phyloP scores from a whole-genome alignment of 2,113 vertebrate species.

The Heloderma charlesbogerti region DNA sequence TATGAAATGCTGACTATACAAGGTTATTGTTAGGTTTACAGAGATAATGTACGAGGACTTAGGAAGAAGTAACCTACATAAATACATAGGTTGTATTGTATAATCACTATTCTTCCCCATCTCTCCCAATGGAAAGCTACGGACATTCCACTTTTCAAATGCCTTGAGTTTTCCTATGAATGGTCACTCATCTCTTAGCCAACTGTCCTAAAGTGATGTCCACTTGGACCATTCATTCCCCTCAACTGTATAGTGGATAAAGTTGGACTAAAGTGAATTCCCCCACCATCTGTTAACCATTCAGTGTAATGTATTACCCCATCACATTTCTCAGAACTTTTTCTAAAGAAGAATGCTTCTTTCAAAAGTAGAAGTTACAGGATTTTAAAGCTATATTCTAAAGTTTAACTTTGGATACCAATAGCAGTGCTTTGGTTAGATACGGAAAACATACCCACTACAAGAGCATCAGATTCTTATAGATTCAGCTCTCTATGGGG shows the following conservation, averaged over 20 bases:
- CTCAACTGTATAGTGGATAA: neutral
- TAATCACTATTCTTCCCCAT: neutral
- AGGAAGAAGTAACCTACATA: neutral
- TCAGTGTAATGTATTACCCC: neutral
- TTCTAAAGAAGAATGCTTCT: neutral
- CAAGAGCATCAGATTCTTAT: neutral
- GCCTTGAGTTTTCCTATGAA: neutral
- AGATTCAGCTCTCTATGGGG: neutral
- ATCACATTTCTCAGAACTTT: neutral
- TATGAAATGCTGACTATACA: neutral
- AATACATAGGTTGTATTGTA: neutral
- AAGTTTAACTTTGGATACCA: neutral
- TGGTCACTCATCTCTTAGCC: neutral
- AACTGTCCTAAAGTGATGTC: neutral
- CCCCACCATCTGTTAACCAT: too few species aligned
- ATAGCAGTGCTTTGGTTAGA: neutral
- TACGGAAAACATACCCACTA: neutral
- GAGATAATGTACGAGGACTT: neutral
- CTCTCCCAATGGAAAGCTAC: neutral
- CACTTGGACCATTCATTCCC: neutral
- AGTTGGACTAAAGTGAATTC: too few species aligned
- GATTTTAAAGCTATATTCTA: neutral
- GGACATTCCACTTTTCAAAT: neutral
- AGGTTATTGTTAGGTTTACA: neutral
- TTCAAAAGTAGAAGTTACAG: neutral